phyloP scores from a whole-genome alignment of 1,140 invertebrate genomes.

The Drosophila jambulina region DNA sequence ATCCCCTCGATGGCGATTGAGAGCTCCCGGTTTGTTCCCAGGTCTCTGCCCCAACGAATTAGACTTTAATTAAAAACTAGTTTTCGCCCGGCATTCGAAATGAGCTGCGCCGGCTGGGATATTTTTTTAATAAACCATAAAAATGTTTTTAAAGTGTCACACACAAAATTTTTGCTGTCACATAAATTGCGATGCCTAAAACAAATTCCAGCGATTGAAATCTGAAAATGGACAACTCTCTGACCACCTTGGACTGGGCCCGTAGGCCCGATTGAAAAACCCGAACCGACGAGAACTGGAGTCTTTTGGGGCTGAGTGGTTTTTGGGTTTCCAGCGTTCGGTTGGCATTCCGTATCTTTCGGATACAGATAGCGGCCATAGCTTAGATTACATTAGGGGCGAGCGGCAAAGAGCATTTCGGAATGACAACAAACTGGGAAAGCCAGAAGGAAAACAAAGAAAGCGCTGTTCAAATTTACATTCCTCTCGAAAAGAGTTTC shows the following conservation, averaged over 20 bases:
- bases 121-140: conserved; percentile 68
- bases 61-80: conserved; percentile 62
- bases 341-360: conserved; percentile 35
- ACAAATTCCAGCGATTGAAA: conserved; percentile 72
- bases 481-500: conserved; percentile 57
- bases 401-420: conserved; percentile 34
- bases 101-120: conserved; percentile 17
- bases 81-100: conserved; percentile 58
- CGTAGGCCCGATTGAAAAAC: conserved; percentile 27
- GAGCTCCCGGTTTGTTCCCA: not conserved
- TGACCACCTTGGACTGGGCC: conserved; percentile 46
- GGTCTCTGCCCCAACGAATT: conserved; percentile 17
- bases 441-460: conserved; percentile 50
- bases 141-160: conserved; percentile 76
- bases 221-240: conserved; percentile 47
- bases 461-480: conserved; percentile 69
- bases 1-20: conserved; percentile 10
- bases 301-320: conserved; percentile 43
- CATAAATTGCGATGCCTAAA: conserved; percentile 65
- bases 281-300: conserved; percentile 15
- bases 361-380: conserved; percentile 46
- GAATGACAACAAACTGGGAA: conserved; percentile 28
- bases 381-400: conserved; percentile 45
- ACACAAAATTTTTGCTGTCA: conserved; percentile 71
- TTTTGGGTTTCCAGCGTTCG: conserved; percentile 5